Evolutionary conservation across 2,888 invertebrate species (phyloP).

Genomic region (Xylocampa areola): DNA sequence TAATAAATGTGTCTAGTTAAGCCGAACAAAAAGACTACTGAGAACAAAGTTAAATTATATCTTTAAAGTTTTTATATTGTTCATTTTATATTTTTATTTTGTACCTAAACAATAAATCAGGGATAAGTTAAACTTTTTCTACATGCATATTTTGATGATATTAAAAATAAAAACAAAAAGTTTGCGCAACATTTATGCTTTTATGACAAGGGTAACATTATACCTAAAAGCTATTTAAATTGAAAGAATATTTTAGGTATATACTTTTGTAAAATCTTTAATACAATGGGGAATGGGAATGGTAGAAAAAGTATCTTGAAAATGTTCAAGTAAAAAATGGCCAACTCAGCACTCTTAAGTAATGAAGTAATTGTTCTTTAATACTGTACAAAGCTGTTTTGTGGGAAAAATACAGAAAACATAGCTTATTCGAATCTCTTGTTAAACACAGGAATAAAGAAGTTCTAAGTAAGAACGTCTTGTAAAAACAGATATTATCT

Average conservation of each 20-base stretch:
- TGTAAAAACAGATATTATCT: background rate
- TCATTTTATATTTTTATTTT: slow-evolving; percentile 10
- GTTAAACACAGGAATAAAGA: slow-evolving; percentile 11
- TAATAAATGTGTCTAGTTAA: slow-evolving; percentile 16
- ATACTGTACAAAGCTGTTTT: slow-evolving; percentile 32
- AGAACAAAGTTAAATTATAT: slow-evolving; percentile 9
- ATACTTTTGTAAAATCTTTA: slow-evolving; percentile 1
- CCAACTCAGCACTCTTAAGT: slow-evolving; percentile 43
- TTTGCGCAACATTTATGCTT: slow-evolving; percentile 1
- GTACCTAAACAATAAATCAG: slow-evolving; percentile 31
- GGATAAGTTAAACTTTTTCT: slow-evolving; percentile 5
- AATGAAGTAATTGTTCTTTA: slow-evolving; percentile 49
- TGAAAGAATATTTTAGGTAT: slow-evolving; percentile 4
- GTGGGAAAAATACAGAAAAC: slow-evolving; percentile 26
- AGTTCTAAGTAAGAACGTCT: slow-evolving; percentile 7
- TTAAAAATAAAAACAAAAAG: slow-evolving; percentile 6
- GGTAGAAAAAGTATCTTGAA: slow-evolving; percentile 25
- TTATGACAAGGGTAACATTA: slow-evolving; percentile 8
- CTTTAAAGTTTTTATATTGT: slow-evolving; percentile 11
- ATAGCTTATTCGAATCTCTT: slow-evolving; percentile 13
- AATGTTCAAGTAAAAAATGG: slow-evolving; percentile 16
- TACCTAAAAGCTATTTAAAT: slow-evolving; percentile 7
- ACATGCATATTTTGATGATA: background rate
- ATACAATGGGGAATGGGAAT: slow-evolving; percentile 5
- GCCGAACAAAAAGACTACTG: slow-evolving; percentile 4